Conservation (phyloP, 2,113 vertebrate genomes). For the Leucopsar rothschildi region DNA sequence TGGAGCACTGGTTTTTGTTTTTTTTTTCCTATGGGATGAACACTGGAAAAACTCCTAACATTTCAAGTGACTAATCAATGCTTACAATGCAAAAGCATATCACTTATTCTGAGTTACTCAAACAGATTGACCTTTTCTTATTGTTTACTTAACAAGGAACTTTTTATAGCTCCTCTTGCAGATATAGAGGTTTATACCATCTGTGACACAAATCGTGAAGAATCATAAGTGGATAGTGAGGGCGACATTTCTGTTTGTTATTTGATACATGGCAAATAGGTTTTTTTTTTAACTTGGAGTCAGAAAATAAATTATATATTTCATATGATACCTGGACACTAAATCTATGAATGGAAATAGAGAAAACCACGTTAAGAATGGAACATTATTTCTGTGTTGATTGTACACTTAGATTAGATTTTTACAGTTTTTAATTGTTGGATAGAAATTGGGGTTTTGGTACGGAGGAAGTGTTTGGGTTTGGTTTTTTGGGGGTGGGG, state of each 20-base stretch:
- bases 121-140: background rate
- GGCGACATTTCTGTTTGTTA: background rate
- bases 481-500: rapidly evolving
- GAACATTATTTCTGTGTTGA: background rate
- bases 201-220: background rate
- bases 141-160: background rate
- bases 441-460: background rate
- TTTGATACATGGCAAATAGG: background rate
- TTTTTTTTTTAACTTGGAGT: background rate
- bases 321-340: background rate
- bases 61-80: background rate
- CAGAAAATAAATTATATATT: background rate
- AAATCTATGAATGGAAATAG: background rate
- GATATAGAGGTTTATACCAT: background rate
- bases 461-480: rapidly evolving
- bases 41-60: background rate
- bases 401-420: background rate
- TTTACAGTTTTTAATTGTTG: background rate
- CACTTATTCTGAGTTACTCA: background rate
- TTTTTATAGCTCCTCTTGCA: background rate
- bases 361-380: background rate
- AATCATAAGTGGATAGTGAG: background rate
- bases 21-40: background rate
- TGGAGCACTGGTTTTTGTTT: background rate
- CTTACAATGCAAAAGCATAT: background rate